Evolutionary conservation across 2,113 vertebrate genomes (phyloP).

Genomic region (Artemisiospiza belli): DNA sequence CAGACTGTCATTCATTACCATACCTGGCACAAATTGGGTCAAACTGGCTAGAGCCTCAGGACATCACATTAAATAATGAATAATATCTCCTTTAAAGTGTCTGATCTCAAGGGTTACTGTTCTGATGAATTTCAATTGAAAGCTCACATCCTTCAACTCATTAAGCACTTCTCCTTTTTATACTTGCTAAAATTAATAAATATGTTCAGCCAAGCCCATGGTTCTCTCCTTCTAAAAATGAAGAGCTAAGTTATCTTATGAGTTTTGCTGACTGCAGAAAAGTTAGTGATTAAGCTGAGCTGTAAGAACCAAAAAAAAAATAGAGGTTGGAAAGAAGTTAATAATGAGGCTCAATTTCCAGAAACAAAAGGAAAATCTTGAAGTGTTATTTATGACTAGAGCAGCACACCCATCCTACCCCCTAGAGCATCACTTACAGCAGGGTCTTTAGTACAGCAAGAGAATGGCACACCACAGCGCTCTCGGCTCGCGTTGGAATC

Average conservation of each 20-base stretch:
- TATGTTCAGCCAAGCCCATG: not conserved
- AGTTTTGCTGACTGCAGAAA: not conserved
- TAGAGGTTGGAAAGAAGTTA: not conserved
- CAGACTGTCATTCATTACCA: not conserved
- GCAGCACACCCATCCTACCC: not conserved
- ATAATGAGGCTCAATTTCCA: not conserved
- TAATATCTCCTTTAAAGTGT: not conserved
- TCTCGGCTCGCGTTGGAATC: conserved; percentile 92
- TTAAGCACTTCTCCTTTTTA: not conserved
- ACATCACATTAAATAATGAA: not conserved
- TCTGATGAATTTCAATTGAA: not conserved
- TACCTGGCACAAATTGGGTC: not conserved
- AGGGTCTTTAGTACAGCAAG: conserved; percentile 96
- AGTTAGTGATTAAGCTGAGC: not conserved
- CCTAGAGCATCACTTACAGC: conserved; percentile 77
- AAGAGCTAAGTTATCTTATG: not conserved
- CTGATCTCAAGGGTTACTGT: not conserved
- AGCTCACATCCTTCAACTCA: not conserved
- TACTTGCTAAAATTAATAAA: not conserved
- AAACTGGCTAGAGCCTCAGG: not conserved
- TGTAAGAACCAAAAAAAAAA: not conserved
- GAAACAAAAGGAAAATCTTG: not conserved
- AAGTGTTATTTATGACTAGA: not conserved
- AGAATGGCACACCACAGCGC: conserved; percentile 95
- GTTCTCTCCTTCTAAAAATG: not conserved